Evolutionary conservation across 2,888 invertebrate genomes (phyloP), one percentile per base, ranked within the genome.

Genomic region (Charanyca ferruginea): DNA sequence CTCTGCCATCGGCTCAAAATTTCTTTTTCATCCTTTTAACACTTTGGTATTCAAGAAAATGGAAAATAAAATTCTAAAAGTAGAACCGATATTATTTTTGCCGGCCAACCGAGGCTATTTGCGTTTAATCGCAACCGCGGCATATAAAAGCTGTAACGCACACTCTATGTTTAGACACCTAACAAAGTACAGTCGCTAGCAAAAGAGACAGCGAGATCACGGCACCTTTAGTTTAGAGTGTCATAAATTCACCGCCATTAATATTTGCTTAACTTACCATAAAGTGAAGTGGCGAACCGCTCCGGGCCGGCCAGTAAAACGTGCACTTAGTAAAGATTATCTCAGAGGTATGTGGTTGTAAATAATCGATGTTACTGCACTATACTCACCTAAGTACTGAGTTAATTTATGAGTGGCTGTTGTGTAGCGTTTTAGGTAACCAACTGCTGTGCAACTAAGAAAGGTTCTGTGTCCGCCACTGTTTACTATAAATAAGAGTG

Each of bases 201-300:
- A 68, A 71, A 76, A 73, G 75, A 70, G 73, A 64, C 79, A 69
- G 77, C 69, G 77, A 79, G 80, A 85, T 82, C 80, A 80, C 83
- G 72, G 81, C 80, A 83, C 86, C 87, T 87, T 82, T 87, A 83
- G 88, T 80, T 81, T 80, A 84, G 79, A 80, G 77, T 80, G 85
- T 84, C 87, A 85, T 92, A 91, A 93, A 91, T 91, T 86, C 77
- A 83, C 79, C 81, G 86, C 85, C 89, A 88, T 91, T 93, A 92
- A 92, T 92, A 91, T 92, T 91, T 90, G 90, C 91, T 91, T 90
- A 90, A 91, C 87, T 88, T 88, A 88, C 88, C 87, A 90, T 93
- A 92, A 92, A 91, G 84, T 82, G 83, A 87, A 88, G 89, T 87
- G 89, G 85, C 81, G 83, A 84, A 83, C 83, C 81, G 83, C 83